These are phyloP conservation scores for Drosophila pseudotakahashii DNA, from an alignment of 2,888 invertebrate species.

Conservation along the genomic window DNA sequence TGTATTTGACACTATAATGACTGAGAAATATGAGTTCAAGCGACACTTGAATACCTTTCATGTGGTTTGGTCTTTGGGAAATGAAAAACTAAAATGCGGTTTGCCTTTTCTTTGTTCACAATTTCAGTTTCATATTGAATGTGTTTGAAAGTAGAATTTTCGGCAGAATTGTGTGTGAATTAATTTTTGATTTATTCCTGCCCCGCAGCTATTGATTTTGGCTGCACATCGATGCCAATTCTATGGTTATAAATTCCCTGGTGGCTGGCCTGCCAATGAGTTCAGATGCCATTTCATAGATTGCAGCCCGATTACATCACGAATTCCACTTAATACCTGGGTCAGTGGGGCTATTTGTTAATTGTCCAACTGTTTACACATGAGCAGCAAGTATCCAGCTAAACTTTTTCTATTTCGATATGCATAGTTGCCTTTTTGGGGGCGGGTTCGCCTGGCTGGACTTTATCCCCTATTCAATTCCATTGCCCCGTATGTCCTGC, in stretches of 20 bases:
- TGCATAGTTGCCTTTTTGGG: slow-evolving; percentile 20
- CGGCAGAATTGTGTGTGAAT: neutral
- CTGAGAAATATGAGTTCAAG: slow-evolving; percentile 4
- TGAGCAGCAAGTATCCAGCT: slow-evolving; percentile 7
- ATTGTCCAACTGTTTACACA: slow-evolving; percentile 31
- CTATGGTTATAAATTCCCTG: slow-evolving; percentile 4
- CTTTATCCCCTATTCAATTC: slow-evolving; percentile 58
- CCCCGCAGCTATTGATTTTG: slow-evolving; percentile 25
- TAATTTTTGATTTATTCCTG: slow-evolving; percentile 7
- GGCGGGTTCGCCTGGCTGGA: neutral
- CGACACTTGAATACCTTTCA: slow-evolving; percentile 11
- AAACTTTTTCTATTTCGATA: slow-evolving; percentile 26
- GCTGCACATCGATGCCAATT: neutral
- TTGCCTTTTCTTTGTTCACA: neutral
- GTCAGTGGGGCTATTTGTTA: slow-evolving; percentile 29
- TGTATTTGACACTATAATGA: slow-evolving; percentile 4
- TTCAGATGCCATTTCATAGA: slow-evolving; percentile 9
- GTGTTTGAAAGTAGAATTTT: neutral
- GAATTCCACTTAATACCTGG: slow-evolving; percentile 34
- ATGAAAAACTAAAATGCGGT: slow-evolving; percentile 5
- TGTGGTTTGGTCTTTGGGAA: slow-evolving; percentile 4
- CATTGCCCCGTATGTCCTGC: slow-evolving; percentile 59
- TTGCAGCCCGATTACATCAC: slow-evolving; percentile 33
- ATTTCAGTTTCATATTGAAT: slow-evolving; percentile 1
- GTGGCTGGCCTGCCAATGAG: slow-evolving; percentile 15